Base-by-base conservation (phyloP, 2,797 vertebrate genomes). In the Poecilia gillii region DNA sequence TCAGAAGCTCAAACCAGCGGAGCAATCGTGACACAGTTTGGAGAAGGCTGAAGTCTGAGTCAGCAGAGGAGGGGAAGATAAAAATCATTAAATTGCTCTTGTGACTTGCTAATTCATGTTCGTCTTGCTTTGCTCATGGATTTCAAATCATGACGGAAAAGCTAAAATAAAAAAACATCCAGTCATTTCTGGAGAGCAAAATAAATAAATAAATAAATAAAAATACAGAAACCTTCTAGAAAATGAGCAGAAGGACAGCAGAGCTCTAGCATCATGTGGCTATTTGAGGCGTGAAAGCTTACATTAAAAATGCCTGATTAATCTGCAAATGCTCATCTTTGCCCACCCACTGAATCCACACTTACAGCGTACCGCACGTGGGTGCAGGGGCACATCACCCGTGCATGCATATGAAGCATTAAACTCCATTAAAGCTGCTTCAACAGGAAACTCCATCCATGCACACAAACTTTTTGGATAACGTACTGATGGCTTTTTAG, bases 51-150 rank as follows among this genome's bases (percentile, higher is more conserved):
- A 74, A 16, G 83, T 70, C 82, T 78, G 79, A 90, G 76, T 89
- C 85, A 90, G 84, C 85, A 75, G 76, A 82, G 84, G 36, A 81
- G 84, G 45, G 80, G 70, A 88, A 59, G 1, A 41, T 11, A 25
- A 79, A 73, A 74, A 59, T 72, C 1, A 8, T 55, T 75, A 39
- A 28, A 9, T 33, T 25, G 41, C 25, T 62, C 55, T 31, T 14
- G 20, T 70, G 12, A 45, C 47, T 53, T 83, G 28, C 4, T 59
- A 12, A 7, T 74, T 53, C 68, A 43, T 59, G 59, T 51, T 31
- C 33, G 23, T 9, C 45, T 25, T 59, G 68, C 13, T 55, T 70
- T 66, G 74, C 74, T 80, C 46, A 36, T 28, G 47, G 46, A 0
- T 43, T 43, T 71, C 49, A 14, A 79, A 75, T 31, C 9, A 18